Base-by-base conservation (phyloP, 1,140 invertebrate species). In the Stegodyphus mimosarum region DNA sequence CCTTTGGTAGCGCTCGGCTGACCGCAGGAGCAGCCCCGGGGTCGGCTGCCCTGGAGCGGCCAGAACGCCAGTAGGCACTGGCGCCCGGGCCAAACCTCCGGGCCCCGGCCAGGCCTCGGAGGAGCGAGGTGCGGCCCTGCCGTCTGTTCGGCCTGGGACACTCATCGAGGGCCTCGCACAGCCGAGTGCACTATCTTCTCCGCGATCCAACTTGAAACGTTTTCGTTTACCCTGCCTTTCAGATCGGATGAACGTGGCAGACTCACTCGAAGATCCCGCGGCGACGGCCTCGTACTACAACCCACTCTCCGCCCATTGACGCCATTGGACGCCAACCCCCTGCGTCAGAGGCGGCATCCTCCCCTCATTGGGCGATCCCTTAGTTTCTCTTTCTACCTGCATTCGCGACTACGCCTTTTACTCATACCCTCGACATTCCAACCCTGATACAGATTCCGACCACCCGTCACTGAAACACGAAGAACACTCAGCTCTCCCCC, bases 1-100 rank as follows among this genome's bases (percentile, higher is more conserved):
- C 86, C 98, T 91, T 91, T 97, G 96, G 91, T 98, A 98, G 88
- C 97, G 93, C 90, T 99, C 97, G 33, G 95, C 95, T 88, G 93
- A 94, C 67, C 96, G 87, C 87, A 96, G 92, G 87, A 98, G 91
- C 49, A 90, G 71, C n/a, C 88, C 87, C 64, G 88, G 67, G 33
- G 33, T 33, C 33, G 33, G 91, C 49, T 89, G 71, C n/a, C 88
- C 87, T 53, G 88, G 51, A 50, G 81, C 67, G 69, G 78, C 67
- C 67, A 63, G 78, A 17, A 53, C 71, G 10, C 73, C 74, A 10
- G 70, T 7, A 10, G 72, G 13, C 18, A 66, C 72, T 15, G 50
- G 50, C 15, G 50, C 15, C 15, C 72, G 11, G 74, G 55, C 55
- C 72, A 48, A 6, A 5, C 64, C 66, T 9, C 74, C 74, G 51